phyloP scores from a whole-genome alignment of 2,888 invertebrate genomes.

The Drosophila engyochracea region DNA sequence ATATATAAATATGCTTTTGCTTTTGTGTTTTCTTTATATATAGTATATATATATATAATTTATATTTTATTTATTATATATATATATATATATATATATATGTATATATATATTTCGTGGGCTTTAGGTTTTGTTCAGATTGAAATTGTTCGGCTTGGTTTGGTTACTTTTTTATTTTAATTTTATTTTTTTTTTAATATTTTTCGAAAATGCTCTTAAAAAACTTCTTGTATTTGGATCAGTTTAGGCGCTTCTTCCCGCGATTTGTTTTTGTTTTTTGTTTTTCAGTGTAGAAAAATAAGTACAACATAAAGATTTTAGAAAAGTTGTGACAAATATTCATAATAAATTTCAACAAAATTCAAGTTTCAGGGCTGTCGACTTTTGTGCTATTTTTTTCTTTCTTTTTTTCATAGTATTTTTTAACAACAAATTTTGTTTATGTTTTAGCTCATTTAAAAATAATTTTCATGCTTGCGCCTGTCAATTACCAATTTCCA shows the following conservation, averaged over 20 bases:
- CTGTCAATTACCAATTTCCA: conserved; percentile 14
- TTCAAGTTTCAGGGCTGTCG: conserved; percentile 32
- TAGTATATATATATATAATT: conserved; percentile 41
- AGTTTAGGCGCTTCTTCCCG: conserved; percentile 15
- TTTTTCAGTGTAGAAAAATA: conserved; percentile 46
- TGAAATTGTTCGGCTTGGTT: conserved; percentile 74
- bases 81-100: conserved; percentile 45
- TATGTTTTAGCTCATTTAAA: conserved; percentile 30
- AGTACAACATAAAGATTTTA: conserved; percentile 41
- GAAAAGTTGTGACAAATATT: conserved; percentile 21
- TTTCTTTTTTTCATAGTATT: conserved; percentile 23
- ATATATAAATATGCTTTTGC: conserved; percentile 75
- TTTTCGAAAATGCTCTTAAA: conserved; percentile 77
- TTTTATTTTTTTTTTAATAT: conserved; percentile 54
- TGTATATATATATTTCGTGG: conserved; percentile 66
- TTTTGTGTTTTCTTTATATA: conserved; percentile 50
- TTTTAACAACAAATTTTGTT: conserved; percentile 57
- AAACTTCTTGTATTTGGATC: conserved; percentile 46
- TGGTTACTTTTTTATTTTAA: conserved; percentile 10
- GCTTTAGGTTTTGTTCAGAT: conserved; percentile 76
- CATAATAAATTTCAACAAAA: conserved; percentile 56
- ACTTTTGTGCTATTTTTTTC: conserved; percentile 44
- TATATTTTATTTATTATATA: conserved; percentile 37
- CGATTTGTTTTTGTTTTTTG: neutral
- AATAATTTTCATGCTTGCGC: conserved; percentile 35